phyloP scores from a whole-genome alignment of 1,140 invertebrate genomes.

The Cyclargus thomasi region DNA sequence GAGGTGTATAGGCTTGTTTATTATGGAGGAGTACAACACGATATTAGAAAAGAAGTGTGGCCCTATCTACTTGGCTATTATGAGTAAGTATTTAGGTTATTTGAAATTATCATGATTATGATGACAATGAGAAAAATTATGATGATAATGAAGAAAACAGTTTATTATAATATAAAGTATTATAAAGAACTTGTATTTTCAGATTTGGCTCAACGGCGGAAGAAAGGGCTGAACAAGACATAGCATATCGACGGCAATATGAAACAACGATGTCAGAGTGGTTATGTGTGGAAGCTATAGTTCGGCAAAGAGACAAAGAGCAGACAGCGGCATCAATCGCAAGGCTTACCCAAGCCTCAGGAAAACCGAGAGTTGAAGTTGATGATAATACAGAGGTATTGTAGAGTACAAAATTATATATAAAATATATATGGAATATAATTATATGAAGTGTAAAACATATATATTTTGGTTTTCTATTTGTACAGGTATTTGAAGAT shows the following conservation, averaged over 20 bases:
- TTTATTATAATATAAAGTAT: not conserved
- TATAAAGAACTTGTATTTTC: not conserved
- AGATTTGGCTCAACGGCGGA: slow-evolving; percentile 83
- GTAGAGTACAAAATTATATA: no score
- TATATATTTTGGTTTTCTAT: no score
- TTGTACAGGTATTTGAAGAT: slow-evolving; percentile 75
- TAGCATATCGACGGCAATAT: slow-evolving; percentile 82
- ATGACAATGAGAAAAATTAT: no score
- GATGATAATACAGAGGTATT: slow-evolving; percentile 60
- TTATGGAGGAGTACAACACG: slow-evolving; percentile 88
- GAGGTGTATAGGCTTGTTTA: slow-evolving; percentile 91
- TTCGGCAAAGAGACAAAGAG: slow-evolving; percentile 88
- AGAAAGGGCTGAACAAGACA: slow-evolving; percentile 82
- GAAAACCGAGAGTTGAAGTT: slow-evolving; percentile 37
- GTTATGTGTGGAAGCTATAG: slow-evolving; percentile 94
- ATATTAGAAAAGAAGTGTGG: slow-evolving; percentile 90
- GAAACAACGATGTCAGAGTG: slow-evolving; percentile 96
- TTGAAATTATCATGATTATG: not conserved
- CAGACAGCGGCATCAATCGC: slow-evolving; percentile 80
- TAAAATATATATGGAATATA: no score
- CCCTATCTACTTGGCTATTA: slow-evolving; percentile 93
- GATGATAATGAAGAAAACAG: no score
- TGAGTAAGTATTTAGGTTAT: slow-evolving; percentile 53
- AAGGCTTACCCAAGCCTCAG: slow-evolving; percentile 75
- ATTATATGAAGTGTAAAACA: no score